These are phyloP conservation scores for Naja naja DNA, from an alignment of 2,113 vertebrate species.

Conservation along the genomic window DNA sequence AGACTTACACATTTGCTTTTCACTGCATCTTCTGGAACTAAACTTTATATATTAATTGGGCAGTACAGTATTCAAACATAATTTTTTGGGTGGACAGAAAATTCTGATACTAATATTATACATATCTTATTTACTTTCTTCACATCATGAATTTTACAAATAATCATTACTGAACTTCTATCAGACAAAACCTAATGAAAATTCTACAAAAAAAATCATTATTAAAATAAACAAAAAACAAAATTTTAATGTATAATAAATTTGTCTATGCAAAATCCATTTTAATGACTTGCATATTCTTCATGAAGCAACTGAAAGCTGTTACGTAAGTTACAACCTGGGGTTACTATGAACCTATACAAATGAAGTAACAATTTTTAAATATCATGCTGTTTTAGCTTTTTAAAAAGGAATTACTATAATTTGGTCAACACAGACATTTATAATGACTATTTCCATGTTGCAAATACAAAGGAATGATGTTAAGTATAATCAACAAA, in stretches of 20 bases:
- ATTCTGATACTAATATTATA: not conserved
- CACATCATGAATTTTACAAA: not conserved
- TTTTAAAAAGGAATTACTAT: not conserved
- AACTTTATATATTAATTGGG: not conserved
- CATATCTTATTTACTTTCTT: not conserved
- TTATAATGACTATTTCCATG: not conserved
- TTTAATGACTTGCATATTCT: not conserved
- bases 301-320: not conserved
- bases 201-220: not conserved
- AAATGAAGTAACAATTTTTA: not conserved
- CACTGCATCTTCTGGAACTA: not conserved
- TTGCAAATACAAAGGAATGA: not conserved
- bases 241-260: not conserved
- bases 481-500: not conserved
- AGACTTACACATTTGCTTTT: not conserved
- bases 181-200: not conserved
- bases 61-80: not conserved
- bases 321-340: not conserved
- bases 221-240: not conserved
- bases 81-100: not conserved
- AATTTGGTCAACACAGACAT: not conserved
- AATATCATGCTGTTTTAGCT: accelerated
- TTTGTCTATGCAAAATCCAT: not conserved
- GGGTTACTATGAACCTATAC: not conserved
- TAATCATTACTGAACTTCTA: not conserved